These are phyloP conservation scores for Danio tinwini DNA, from an alignment of 2,797 vertebrate genomes.

Conservation along the genomic window DNA sequence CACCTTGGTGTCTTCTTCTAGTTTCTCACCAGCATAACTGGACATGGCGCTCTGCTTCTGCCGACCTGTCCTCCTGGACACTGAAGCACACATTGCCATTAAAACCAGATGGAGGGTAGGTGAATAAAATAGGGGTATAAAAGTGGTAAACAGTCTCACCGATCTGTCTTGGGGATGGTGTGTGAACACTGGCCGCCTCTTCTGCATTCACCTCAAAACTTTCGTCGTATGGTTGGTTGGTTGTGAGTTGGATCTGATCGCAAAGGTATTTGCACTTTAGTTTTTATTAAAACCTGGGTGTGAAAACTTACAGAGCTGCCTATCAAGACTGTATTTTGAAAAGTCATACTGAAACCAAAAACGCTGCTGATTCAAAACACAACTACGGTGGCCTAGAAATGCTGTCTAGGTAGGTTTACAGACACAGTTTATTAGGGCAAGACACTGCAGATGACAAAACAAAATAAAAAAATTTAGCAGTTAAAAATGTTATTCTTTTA, in stretches of 20 bases:
- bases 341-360: neutral
- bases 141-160: slow-evolving; percentile 57
- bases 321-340: neutral
- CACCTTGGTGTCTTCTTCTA: slow-evolving; percentile 78
- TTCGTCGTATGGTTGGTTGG: slow-evolving; percentile 89
- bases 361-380: neutral
- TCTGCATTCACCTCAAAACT: slow-evolving; percentile 85
- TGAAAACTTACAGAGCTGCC: neutral
- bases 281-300: neutral
- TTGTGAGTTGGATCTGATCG: slow-evolving; percentile 70
- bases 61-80: slow-evolving; percentile 62
- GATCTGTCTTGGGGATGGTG: slow-evolving; percentile 73
- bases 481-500: too few relatives aligned
- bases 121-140: neutral
- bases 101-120: neutral
- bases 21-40: slow-evolving; percentile 79
- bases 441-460: too few relatives aligned
- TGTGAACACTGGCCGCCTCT: slow-evolving; percentile 81
- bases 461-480: too few relatives aligned
- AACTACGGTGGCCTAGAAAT: neutral
- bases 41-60: slow-evolving; percentile 74
- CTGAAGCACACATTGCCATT: slow-evolving; percentile 43
- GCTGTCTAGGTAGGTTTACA: neutral
- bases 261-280: neutral
- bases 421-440: neutral